These are phyloP conservation scores for Leptinotarsa tumamoca DNA, from an alignment of 2,888 invertebrate genomes.

Conservation along the genomic window DNA sequence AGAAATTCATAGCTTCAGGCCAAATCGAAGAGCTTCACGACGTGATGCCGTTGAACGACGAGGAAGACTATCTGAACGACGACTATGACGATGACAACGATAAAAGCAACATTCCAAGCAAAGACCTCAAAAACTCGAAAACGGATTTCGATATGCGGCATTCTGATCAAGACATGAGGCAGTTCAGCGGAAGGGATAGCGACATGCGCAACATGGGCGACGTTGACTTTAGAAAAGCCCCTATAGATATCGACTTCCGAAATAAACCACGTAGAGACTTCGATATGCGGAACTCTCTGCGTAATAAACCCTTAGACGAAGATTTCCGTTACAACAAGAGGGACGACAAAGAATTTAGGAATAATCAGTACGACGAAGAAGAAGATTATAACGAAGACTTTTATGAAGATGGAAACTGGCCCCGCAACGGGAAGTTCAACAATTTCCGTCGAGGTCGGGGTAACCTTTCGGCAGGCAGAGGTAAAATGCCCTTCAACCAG, in stretches of 20 bases:
- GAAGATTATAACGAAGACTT: slow-evolving; percentile 65
- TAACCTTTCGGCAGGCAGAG: neutral
- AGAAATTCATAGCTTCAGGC: slow-evolving; percentile 82
- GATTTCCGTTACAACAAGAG: slow-evolving; percentile 55
- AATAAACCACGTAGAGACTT: slow-evolving; percentile 56
- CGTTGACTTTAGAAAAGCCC: slow-evolving; percentile 51
- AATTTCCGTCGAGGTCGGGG: slow-evolving; percentile 40
- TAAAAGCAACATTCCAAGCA: slow-evolving; percentile 41
- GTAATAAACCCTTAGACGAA: slow-evolving; percentile 52
- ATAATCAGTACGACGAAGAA: slow-evolving; percentile 48
- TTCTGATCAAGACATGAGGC: slow-evolving; percentile 60
- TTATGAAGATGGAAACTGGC: slow-evolving; percentile 65
- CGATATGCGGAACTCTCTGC: slow-evolving; percentile 51
- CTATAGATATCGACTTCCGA: slow-evolving; percentile 48
- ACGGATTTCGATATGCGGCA: slow-evolving; percentile 47
- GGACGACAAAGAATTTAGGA: slow-evolving; percentile 58
- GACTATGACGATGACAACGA: slow-evolving; percentile 68
- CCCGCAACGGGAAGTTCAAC: slow-evolving; percentile 62
- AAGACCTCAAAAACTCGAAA: slow-evolving; percentile 29
- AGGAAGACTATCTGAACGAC: slow-evolving; percentile 66
- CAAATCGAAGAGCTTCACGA: slow-evolving; percentile 85
- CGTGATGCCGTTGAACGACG: slow-evolving; percentile 78
- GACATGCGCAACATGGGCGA: slow-evolving; percentile 55
- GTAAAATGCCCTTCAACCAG: slow-evolving; percentile 29
- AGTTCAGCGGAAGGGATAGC: slow-evolving; percentile 49